Evolutionary conservation across 2,113 vertebrate genomes (phyloP).

Genomic region (Prietella phreatophila): DNA sequence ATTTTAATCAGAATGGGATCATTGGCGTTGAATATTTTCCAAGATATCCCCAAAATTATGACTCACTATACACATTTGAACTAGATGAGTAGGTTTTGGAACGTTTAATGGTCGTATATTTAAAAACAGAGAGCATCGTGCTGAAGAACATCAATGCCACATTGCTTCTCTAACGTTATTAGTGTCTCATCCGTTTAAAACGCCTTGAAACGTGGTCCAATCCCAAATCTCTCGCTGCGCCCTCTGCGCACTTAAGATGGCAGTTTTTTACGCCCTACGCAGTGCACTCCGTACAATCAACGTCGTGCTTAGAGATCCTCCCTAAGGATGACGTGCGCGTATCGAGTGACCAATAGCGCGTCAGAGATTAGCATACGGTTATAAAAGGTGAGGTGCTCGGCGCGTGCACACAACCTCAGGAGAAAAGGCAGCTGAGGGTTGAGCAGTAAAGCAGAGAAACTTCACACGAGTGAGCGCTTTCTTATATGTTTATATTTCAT

Average conservation of each 20-base stretch:
- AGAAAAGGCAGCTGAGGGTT: neutral
- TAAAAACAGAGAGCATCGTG: neutral
- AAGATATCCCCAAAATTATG: neutral
- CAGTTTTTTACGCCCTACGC: neutral
- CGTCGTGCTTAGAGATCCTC: neutral
- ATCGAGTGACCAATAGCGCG: slow-evolving; percentile 61
- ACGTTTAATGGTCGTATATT: neutral
- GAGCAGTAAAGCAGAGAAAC: neutral
- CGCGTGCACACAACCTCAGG: neutral
- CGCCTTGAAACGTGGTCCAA: neutral
- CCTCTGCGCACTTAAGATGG: neutral
- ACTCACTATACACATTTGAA: neutral
- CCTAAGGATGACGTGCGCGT: slow-evolving; percentile 12
- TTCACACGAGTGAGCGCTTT: neutral
- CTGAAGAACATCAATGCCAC: neutral
- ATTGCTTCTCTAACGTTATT: neutral
- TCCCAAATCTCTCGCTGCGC: neutral
- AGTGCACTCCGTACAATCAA: slow-evolving; percentile 11
- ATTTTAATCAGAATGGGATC: neutral
- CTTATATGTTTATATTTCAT: neutral
- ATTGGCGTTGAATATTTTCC: neutral
- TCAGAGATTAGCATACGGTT: slow-evolving; percentile 54
- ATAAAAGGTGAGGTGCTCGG: slow-evolving; percentile 60
- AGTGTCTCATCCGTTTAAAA: neutral
- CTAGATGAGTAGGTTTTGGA: neutral